These are phyloP conservation scores for Crossocerus cetratus DNA, from an alignment of 2,888 invertebrate species.

Conservation along the genomic window DNA sequence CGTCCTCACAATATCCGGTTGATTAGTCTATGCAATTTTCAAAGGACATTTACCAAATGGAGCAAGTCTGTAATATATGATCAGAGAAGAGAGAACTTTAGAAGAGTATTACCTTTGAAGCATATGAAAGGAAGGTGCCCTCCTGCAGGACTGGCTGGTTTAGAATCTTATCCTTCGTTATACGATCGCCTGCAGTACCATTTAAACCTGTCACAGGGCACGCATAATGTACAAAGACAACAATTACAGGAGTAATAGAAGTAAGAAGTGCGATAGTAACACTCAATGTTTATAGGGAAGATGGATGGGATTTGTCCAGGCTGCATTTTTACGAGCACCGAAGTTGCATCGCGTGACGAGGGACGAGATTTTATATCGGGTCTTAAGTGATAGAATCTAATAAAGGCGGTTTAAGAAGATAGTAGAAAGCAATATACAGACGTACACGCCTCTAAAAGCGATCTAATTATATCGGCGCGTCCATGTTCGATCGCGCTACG, in stretches of 20 bases:
- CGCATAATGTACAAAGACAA: too few species aligned
- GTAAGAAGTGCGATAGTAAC: too few species aligned
- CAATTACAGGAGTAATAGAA: too few species aligned
- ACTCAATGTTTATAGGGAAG: too few species aligned
- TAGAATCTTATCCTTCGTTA: slow-evolving; percentile 77
- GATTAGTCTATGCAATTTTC: slow-evolving; percentile 74
- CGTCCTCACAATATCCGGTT: slow-evolving; percentile 80
- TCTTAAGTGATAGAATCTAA: slow-evolving; percentile 6
- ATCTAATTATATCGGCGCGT: slow-evolving; percentile 80
- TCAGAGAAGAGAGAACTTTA: background rate
- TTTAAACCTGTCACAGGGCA: slow-evolving; percentile 69
- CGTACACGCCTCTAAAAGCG: slow-evolving; percentile 79
- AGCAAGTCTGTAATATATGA: background rate
- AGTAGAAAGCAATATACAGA: slow-evolving; percentile 22
- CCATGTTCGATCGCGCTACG: slow-evolving; percentile 79
- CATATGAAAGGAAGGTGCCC: slow-evolving; percentile 79
- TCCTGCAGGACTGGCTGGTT: slow-evolving; percentile 77
- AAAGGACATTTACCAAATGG: background rate
- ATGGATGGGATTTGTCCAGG: too few species aligned
- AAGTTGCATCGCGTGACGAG: too few species aligned
- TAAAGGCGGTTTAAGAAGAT: too few species aligned
- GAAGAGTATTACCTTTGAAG: slow-evolving; percentile 77
- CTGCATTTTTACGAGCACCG: too few species aligned
- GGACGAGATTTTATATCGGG: too few species aligned
- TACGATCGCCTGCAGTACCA: slow-evolving; percentile 70